Base-by-base conservation (phyloP, 2,797 vertebrate species). In the Craterocephalus amniculus region DNA sequence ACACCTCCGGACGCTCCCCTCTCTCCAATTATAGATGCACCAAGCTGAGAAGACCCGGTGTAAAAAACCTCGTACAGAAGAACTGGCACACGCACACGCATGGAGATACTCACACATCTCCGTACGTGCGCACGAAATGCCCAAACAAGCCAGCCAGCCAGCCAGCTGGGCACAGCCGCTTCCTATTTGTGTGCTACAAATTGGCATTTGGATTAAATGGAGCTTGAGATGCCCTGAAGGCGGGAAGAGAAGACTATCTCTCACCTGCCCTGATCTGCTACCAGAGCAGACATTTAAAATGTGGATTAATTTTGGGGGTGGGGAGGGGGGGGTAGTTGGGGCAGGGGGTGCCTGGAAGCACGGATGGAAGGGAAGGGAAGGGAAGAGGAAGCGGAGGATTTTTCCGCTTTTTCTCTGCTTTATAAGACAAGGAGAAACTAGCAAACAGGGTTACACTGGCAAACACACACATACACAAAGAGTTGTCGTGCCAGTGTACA, bases 181-280 rank as follows among this genome's bases (percentile, higher is more conserved):
- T 95, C 95, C 95, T 95, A 86, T 91, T 89, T 96, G 95, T 95
- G 94, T 58, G 95, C 94, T 95, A 95, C 96, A 97, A 97, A 97
- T 97, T 97, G 96, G 96, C 96, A 96, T 97, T 97, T 95, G 96
- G 95, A 97, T 99, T 96, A 97, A 98, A 97, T 95, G 95, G 94
- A 95, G 96, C 89, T 89, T 78, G 89, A 92, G 91, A 93, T 93
- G 93, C 91, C 93, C 93, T 43, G 85, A 86, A 94, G 93, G 92
- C 83, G 77, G 79, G 86, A 72, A 67, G 81, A 78, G 82, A 85
- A 81, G 80, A 87, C 89, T 88, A 87, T 91, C 90, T 90, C 85
- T 92, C 88, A 94, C 92, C 91, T 92, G 91, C 86, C 87, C 89
- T 91, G 90, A 92, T 91, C 88, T 84, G 86, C 88, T 83, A 75